A percentile compares a stretch with the other conserved stretches of the same genome.
Evolutionary conservation across 2,797 vertebrate species (phyloP).

Genomic region (Anas flavirostris): DNA sequence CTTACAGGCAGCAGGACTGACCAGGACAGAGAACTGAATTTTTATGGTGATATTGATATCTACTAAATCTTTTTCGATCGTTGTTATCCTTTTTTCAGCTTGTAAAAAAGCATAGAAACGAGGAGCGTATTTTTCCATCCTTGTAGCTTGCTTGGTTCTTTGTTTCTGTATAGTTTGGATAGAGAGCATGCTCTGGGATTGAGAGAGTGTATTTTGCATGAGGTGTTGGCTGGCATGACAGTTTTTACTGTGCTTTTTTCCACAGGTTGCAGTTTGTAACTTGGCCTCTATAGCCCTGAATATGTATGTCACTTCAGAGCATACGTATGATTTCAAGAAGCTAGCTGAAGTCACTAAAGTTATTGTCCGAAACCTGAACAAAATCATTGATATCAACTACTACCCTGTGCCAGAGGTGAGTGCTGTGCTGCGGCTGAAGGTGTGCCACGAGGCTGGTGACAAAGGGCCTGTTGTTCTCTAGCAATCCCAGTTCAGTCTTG

Average conservation of each 20-base stretch:
- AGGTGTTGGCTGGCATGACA: accelerated
- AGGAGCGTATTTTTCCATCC: neutral
- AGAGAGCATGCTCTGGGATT: neutral
- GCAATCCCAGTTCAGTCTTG: neutral
- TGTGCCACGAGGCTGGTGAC: accelerated
- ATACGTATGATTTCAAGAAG: slow-evolving; percentile 90
- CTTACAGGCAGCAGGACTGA: neutral
- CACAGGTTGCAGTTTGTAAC: slow-evolving; percentile 91
- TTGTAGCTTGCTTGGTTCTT: no score
- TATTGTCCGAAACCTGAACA: slow-evolving; percentile 93
- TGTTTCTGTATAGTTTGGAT: accelerated
- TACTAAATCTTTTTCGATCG: accelerated
- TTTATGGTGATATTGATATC: neutral
- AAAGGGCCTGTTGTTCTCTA: neutral
- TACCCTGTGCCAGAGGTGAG: slow-evolving; percentile 91
- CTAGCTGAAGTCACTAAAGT: slow-evolving; percentile 91
- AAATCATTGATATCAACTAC: slow-evolving; percentile 96
- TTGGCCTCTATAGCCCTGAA: slow-evolving; percentile 96
- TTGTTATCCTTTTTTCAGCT: accelerated
- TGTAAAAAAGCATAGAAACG: accelerated
- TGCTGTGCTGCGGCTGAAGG: neutral
- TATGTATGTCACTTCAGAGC: slow-evolving; percentile 94
- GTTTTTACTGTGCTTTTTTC: neutral
- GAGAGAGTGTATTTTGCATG: accelerated
- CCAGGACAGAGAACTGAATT: neutral